Evolutionary conservation across 2,113 vertebrate genomes (phyloP).

Genomic region (Sturnus vulgaris): DNA sequence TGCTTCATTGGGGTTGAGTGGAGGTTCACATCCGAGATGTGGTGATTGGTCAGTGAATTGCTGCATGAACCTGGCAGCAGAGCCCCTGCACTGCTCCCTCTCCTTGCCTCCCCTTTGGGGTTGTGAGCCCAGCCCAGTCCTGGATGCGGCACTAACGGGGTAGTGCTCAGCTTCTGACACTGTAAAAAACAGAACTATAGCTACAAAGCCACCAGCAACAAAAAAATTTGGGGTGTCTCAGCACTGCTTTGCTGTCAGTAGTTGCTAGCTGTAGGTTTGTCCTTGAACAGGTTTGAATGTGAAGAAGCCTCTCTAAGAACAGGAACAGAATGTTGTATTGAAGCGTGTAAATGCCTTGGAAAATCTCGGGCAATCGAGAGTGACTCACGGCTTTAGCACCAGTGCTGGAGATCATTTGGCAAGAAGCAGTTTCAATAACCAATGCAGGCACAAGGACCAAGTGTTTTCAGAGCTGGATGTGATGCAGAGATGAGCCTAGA

Average conservation of each 20-base stretch:
- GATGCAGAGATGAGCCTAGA: background rate
- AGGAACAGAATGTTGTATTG: background rate
- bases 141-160: background rate
- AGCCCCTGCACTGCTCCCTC: background rate
- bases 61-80: constrained; percentile 23
- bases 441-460: background rate
- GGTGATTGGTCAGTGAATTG: background rate
- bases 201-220: background rate
- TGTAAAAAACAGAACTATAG: background rate
- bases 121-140: background rate
- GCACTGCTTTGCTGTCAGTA: background rate
- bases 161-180: background rate
- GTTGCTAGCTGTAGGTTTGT: constrained; percentile 7
- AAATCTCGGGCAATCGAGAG: background rate
- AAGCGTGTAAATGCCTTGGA: background rate
- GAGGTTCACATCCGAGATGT: background rate
- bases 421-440: background rate
- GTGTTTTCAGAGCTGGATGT: background rate
- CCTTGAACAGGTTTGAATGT: constrained; percentile 57
- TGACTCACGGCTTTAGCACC: background rate
- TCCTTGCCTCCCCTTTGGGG: background rate
- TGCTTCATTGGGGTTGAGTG: background rate
- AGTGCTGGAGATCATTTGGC: background rate
- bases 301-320: constrained; percentile 30
- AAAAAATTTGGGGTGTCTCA: background rate